Percentiles rank a stretch among this genome's conserved stretches.
Evolutionary conservation across 1,140 invertebrate genomes (phyloP).

Genomic region (Drosophila bocqueti): DNA sequence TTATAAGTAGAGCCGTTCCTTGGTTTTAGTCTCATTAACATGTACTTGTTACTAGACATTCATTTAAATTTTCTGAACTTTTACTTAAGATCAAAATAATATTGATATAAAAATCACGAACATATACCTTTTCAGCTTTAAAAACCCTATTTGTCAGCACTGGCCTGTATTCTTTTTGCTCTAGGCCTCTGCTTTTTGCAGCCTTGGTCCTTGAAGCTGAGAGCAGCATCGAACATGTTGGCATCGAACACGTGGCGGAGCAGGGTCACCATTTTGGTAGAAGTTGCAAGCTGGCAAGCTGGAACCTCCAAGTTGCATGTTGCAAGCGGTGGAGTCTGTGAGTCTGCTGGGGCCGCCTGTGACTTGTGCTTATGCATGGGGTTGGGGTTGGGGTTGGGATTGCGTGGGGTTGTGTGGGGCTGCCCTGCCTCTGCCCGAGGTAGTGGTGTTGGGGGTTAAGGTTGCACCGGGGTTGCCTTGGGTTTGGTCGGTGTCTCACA

Average conservation of each 20-base stretch:
- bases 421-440: slow-evolving; percentile 4
- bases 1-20: no score
- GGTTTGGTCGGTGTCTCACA: slow-evolving; percentile 31
- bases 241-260: background rate
- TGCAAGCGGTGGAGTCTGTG: slow-evolving; percentile 55
- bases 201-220: slow-evolving; percentile 2
- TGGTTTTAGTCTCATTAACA: no score
- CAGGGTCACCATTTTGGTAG: slow-evolving; percentile 8
- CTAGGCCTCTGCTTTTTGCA: background rate
- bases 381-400: background rate
- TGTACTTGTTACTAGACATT: no score
- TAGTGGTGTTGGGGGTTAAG: slow-evolving; percentile 24
- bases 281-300: slow-evolving; percentile 5
- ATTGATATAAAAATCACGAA: background rate
- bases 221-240: slow-evolving; percentile 15
- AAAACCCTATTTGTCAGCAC: background rate
- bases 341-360: slow-evolving; percentile 22
- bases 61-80: no score
- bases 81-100: background rate
- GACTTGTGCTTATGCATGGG: no score
- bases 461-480: slow-evolving; percentile 30
- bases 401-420: background rate
- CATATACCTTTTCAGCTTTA: background rate
- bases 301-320: slow-evolving; percentile 41
- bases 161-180: background rate